Percentiles rank a stretch among this genome's conserved stretches.
Evolutionary conservation across 2,113 vertebrate genomes (phyloP).

Genomic region (Zapornia atra): DNA sequence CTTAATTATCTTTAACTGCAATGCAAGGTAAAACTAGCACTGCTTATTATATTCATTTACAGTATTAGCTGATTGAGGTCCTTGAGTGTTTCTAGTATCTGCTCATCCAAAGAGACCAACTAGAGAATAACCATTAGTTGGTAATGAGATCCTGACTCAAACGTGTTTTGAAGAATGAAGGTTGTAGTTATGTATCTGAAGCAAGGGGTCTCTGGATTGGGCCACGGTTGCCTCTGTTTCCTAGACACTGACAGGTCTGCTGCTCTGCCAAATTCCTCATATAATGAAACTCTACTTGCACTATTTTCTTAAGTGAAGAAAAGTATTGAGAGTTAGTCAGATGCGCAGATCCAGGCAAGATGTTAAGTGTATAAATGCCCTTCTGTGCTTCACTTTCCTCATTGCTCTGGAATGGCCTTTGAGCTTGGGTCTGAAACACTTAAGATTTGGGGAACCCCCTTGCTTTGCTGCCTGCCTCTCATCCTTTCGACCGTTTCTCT

Average conservation of each 20-base stretch:
- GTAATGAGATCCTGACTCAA: background rate
- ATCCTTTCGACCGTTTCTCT: background rate
- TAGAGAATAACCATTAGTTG: background rate
- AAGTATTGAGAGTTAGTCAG: background rate
- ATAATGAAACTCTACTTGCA: background rate
- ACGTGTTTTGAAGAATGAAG: background rate
- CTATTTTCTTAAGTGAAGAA: background rate
- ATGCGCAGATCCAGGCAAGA: background rate
- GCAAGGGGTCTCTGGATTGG: fast-evolving
- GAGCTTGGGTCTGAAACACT: background rate
- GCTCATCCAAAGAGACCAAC: background rate
- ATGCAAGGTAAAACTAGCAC: background rate
- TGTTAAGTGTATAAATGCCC: background rate
- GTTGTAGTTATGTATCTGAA: background rate
- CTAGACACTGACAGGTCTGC: background rate
- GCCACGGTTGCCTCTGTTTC: background rate
- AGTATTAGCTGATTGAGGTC: background rate
- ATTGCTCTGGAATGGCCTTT: background rate
- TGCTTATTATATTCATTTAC: background rate
- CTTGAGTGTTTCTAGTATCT: background rate
- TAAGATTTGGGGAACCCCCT: background rate
- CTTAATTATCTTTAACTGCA: background rate
- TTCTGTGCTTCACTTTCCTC: background rate
- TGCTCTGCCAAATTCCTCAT: background rate
- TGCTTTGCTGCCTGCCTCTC: background rate